phyloP scores from a whole-genome alignment of 2,888 invertebrate species.

The Drosophila yooni region DNA sequence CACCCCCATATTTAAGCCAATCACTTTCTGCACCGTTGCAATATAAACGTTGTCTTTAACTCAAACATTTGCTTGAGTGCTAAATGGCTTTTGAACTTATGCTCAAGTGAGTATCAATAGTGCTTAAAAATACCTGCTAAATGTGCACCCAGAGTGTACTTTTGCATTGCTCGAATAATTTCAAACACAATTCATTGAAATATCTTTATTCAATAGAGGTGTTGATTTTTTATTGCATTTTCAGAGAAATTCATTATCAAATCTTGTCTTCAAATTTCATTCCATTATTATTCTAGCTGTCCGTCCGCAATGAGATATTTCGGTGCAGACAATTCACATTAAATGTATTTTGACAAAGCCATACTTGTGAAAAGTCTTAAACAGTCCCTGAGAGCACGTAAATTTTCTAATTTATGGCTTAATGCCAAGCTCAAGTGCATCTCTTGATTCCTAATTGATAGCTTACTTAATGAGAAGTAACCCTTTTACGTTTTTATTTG shows the following conservation, averaged over 20 bases:
- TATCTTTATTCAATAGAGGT: background rate
- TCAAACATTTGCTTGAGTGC: background rate
- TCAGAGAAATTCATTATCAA: background rate
- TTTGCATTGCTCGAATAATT: background rate
- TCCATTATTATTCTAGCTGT: background rate
- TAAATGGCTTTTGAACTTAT: background rate
- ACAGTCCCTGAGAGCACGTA: background rate
- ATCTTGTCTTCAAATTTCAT: background rate
- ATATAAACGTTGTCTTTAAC: background rate
- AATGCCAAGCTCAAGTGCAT: background rate
- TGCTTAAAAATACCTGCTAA: background rate
- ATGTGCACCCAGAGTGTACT: background rate
- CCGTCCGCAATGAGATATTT: background rate
- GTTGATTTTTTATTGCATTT: background rate
- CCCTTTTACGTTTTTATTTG: conserved; percentile 8
- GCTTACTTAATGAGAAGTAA: background rate
- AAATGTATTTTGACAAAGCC: background rate
- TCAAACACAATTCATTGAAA: background rate
- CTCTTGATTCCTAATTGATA: conserved; percentile 6
- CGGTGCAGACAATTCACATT: background rate
- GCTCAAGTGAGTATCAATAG: background rate
- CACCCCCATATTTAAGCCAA: too few species aligned
- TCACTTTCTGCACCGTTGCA: background rate
- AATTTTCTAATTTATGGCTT: background rate
- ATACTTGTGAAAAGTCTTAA: background rate